A percentile compares a stretch with the other conserved stretches of the same genome.
Conservation (phyloP, 2,888 invertebrate species). For the Anoncus sp. region DNA sequence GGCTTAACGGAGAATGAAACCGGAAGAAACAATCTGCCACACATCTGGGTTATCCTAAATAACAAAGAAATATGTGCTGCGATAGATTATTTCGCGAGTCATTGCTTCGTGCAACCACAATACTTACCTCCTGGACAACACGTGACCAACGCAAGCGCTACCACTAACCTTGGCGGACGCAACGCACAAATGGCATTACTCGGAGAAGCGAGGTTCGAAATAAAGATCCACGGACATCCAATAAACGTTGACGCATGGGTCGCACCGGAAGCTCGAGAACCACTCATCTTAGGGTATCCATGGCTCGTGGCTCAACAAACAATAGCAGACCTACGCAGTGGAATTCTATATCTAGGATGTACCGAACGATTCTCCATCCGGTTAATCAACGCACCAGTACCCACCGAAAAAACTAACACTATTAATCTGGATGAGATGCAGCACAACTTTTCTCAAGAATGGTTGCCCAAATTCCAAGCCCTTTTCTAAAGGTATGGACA, state of each 20-base stretch:
- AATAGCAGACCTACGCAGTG: not conserved
- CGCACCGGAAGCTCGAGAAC: not conserved
- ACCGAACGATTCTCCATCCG: not conserved
- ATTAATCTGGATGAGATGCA: not conserved
- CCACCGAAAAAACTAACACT: not conserved
- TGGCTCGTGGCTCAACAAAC: too few species aligned
- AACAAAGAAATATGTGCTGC: not conserved
- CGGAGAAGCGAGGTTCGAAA: too few species aligned
- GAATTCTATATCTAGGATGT: not conserved
- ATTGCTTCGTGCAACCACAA: not conserved
- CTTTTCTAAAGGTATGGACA: not conserved
- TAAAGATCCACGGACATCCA: too few species aligned
- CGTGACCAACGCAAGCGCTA: not conserved
- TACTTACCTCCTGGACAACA: not conserved
- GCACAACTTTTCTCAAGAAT: not conserved
- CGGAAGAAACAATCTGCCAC: not conserved
- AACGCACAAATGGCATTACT: too few species aligned
- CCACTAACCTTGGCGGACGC: not conserved
- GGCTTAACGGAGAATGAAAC: not conserved
- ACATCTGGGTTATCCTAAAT: not conserved
- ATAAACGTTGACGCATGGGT: not conserved
- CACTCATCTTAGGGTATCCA: too few species aligned
- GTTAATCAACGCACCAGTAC: not conserved
- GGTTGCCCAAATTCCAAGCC: not conserved
- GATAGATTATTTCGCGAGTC: not conserved